Evolutionary conservation across 2,113 vertebrate species (phyloP).

Genomic region (Xenopus borealis): DNA sequence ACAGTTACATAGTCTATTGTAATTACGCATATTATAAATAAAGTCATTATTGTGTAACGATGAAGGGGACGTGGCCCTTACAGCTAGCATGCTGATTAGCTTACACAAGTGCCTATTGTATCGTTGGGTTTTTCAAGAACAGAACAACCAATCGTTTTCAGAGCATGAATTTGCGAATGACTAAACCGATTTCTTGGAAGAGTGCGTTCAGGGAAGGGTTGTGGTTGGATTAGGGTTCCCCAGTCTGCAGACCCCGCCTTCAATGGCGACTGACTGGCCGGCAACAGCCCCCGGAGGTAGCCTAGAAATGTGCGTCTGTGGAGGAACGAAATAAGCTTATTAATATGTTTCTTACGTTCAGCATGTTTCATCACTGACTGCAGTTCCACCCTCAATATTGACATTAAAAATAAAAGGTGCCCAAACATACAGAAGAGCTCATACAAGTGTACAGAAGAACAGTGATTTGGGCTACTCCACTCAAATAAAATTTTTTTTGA

Average conservation of each 20-base stretch:
- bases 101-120: constrained; percentile 55
- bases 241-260: constrained; percentile 94
- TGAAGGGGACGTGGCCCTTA: constrained; percentile 45
- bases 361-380: background rate
- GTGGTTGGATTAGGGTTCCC: constrained; percentile 73
- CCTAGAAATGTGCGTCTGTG: constrained; percentile 96
- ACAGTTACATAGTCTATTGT: constrained; percentile 17
- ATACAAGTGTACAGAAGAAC: too few relatives aligned
- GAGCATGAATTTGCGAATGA: constrained; percentile 59
- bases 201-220: constrained; percentile 34
- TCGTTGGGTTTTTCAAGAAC: constrained; percentile 55
- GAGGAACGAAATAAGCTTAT: constrained; percentile 47
- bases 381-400: too few relatives aligned
- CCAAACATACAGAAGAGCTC: too few relatives aligned
- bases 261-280: constrained; percentile 96
- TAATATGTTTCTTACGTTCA: background rate
- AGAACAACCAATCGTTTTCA: constrained; percentile 63
- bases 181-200: background rate
- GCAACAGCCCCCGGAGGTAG: constrained; percentile 91
- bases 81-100: constrained; percentile 44
- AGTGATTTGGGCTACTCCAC: too few relatives aligned
- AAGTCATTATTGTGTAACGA: constrained; percentile 18
- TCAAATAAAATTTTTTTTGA: too few relatives aligned
- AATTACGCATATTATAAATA: constrained; percentile 19
- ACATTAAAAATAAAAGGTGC: too few relatives aligned